A percentile compares a stretch with the other conserved stretches of the same genome.
Conservation (phyloP, 2,797 vertebrate genomes). For the Avahi laniger region DNA sequence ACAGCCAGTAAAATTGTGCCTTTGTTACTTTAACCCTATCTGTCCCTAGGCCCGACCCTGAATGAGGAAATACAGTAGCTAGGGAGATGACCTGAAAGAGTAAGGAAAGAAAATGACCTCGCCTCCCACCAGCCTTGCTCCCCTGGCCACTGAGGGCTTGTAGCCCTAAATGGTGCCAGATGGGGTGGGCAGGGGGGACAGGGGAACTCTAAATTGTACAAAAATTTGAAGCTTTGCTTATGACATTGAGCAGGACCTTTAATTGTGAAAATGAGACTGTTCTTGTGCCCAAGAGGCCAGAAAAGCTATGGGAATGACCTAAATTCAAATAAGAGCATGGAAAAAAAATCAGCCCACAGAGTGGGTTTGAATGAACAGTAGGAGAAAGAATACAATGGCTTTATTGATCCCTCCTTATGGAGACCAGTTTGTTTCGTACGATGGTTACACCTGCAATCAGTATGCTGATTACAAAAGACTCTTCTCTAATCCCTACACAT, state of each 20-base stretch:
- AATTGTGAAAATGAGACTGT: neutral
- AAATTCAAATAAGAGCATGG: neutral
- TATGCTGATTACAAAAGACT: neutral
- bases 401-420: neutral
- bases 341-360: neutral
- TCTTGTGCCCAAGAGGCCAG: neutral
- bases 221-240: neutral
- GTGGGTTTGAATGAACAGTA: neutral
- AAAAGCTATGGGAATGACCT: neutral
- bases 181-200: no score
- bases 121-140: rapidly evolving
- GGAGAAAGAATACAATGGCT: neutral
- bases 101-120: neutral
- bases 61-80: neutral
- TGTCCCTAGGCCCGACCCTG: neutral
- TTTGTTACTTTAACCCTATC: neutral
- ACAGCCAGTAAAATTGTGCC: neutral
- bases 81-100: neutral
- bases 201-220: neutral
- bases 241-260: neutral
- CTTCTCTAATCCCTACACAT: neutral
- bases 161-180: neutral
- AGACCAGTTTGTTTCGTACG: neutral
- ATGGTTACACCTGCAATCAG: neutral
- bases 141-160: neutral